Percentiles rank a stretch among this genome's conserved stretches.
These are phyloP conservation scores for Himalopsyche anomala DNA, from an alignment of 2,888 invertebrate species.

Conservation along the genomic window DNA sequence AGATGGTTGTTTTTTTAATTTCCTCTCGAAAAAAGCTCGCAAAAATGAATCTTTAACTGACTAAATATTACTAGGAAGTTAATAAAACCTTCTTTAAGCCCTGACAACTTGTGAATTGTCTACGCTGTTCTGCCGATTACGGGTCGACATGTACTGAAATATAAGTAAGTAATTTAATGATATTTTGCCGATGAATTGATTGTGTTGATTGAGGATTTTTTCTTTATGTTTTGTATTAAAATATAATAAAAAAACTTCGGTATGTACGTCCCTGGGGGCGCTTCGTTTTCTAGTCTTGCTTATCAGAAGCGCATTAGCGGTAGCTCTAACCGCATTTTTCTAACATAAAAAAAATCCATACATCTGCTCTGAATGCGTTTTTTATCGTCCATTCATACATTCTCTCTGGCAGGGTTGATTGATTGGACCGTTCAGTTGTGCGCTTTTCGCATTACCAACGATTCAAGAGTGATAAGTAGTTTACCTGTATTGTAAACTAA, in stretches of 20 bases:
- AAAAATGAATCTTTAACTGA: too few species aligned
- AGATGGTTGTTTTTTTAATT: too few species aligned
- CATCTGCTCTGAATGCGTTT: constrained; percentile 52
- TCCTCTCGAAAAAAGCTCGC: too few species aligned
- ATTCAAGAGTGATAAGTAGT: constrained; percentile 12
- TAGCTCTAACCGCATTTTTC: not conserved
- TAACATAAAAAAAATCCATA: constrained; percentile 40
- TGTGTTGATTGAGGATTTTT: too few species aligned
- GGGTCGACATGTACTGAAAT: too few species aligned
- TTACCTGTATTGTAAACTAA: not conserved
- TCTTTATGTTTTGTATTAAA: too few species aligned
- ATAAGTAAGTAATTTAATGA: too few species aligned
- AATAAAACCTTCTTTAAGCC: too few species aligned
- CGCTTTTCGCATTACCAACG: constrained; percentile 16
- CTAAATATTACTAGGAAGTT: too few species aligned
- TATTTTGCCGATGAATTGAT: too few species aligned
- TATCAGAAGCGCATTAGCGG: constrained; percentile 55
- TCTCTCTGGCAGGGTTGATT: constrained; percentile 43
- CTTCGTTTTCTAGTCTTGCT: constrained; percentile 27
- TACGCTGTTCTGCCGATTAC: too few species aligned
- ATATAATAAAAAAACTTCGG: not conserved
- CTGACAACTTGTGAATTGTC: too few species aligned
- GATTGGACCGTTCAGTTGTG: constrained; percentile 41
- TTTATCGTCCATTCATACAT: constrained; percentile 48
- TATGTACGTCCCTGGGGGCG: not conserved